Conservation (phyloP, 2,113 vertebrate genomes). For the Otus sunia region DNA sequence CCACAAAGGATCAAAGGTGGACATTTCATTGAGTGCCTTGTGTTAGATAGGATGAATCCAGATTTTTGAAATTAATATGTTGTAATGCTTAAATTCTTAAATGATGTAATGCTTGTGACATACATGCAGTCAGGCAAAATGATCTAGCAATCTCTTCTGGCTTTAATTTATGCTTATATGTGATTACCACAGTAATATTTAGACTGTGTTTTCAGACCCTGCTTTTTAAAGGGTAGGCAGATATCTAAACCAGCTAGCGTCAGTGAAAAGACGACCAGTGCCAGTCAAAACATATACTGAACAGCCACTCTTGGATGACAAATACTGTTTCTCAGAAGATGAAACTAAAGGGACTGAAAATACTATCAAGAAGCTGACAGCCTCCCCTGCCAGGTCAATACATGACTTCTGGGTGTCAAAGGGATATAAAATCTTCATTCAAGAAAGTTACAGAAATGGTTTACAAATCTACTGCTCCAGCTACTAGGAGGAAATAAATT, state of each 20-base stretch:
- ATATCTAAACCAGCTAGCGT: background rate
- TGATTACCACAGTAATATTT: background rate
- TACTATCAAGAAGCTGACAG: background rate
- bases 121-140: background rate
- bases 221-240: background rate
- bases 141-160: background rate
- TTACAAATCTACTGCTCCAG: background rate
- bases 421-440: constrained; percentile 2
- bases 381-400: background rate
- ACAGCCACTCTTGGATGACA: background rate
- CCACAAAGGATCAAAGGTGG: background rate
- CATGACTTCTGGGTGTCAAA: background rate
- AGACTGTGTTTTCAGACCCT: background rate
- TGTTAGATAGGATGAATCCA: background rate
- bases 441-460: background rate
- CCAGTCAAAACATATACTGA: background rate
- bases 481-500: constrained; percentile 5
- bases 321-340: background rate
- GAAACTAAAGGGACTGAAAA: constrained; percentile 27
- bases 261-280: background rate
- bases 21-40: background rate
- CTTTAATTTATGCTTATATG: background rate
- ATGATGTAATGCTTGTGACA: background rate
- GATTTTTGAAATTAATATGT: background rate
- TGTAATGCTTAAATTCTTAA: background rate